Conservation (phyloP, 2,113 vertebrate genomes). For the Hypocryptadius cinnamomeus region DNA sequence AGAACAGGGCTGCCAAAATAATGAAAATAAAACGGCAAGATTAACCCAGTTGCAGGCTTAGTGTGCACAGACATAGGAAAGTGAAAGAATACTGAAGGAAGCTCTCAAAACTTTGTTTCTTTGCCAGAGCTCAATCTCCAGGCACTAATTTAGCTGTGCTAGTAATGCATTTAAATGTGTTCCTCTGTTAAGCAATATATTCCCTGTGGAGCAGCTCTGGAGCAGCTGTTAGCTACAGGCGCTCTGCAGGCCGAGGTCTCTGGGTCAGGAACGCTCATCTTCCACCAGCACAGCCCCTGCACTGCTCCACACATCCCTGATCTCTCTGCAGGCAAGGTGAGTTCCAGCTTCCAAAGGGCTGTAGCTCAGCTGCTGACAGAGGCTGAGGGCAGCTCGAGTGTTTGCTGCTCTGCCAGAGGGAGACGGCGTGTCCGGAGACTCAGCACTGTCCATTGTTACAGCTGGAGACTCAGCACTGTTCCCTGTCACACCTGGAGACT, state of each 20-base stretch:
- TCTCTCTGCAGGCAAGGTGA: neutral
- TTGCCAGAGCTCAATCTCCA: slow-evolving; percentile 2
- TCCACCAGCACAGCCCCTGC: neutral
- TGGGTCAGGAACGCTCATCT: neutral
- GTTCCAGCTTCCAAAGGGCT: neutral
- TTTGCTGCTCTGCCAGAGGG: neutral
- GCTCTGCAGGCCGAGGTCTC: neutral
- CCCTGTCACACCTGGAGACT: neutral
- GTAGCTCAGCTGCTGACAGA: neutral
- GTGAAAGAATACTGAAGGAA: neutral
- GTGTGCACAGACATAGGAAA: neutral
- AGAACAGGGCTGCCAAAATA: neutral
- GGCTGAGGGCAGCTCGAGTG: neutral
- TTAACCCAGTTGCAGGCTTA: neutral
- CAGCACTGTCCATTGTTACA: neutral
- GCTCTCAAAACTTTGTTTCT: neutral
- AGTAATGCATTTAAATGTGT: neutral
- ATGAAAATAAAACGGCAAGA: neutral
- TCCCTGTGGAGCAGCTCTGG: neutral
- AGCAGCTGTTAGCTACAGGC: neutral
- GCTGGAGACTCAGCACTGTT: neutral
- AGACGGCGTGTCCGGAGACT: fast-evolving
- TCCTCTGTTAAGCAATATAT: neutral
- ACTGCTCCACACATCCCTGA: fast-evolving
- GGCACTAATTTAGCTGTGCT: neutral